A percentile compares a stretch with the other conserved stretches of the same genome.
phyloP scores from a whole-genome alignment of 2,888 invertebrate genomes.

The Hirtodrosophila confusa region DNA sequence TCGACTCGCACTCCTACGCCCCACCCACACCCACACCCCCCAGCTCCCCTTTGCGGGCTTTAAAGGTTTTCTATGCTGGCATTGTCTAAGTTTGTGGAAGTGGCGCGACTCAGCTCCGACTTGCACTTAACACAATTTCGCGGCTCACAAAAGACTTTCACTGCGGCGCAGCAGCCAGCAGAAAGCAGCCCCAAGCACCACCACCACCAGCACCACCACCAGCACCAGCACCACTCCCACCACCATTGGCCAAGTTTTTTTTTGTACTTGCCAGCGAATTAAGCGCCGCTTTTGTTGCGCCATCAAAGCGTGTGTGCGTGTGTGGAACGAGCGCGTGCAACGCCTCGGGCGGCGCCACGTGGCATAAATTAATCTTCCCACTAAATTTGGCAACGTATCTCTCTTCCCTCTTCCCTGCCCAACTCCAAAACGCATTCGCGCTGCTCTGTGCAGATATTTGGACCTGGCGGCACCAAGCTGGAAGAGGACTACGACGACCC shows the following conservation, averaged over 20 bases:
- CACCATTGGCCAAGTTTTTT: conserved; percentile 20
- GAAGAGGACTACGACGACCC: conserved; percentile 85
- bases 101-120: conserved; percentile 58
- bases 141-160: conserved; percentile 75
- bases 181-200: background rate
- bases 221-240: conserved; percentile 12
- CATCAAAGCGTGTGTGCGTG: conserved; percentile 50
- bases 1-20: conserved; percentile 54
- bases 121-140: conserved; percentile 80
- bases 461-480: conserved; percentile 83
- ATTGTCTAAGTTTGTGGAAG: conserved; percentile 58
- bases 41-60: conserved; percentile 23
- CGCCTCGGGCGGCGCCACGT: conserved; percentile 64
- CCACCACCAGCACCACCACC: conserved; percentile 4
- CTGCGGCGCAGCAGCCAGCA: conserved; percentile 53
- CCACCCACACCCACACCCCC: background rate
- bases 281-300: conserved; percentile 65
- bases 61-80: conserved; percentile 69
- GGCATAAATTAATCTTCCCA: conserved; percentile 71
- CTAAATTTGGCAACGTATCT: conserved; percentile 62
- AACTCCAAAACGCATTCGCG: conserved; percentile 21
- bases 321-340: conserved; percentile 58
- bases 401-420: conserved; percentile 27
- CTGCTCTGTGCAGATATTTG: conserved; percentile 80
- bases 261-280: conserved; percentile 40